A percentile compares a stretch with the other conserved stretches of the same genome.
Evolutionary conservation across 2,113 vertebrate species (phyloP).

Genomic region (Kryptolebias marmoratus): DNA sequence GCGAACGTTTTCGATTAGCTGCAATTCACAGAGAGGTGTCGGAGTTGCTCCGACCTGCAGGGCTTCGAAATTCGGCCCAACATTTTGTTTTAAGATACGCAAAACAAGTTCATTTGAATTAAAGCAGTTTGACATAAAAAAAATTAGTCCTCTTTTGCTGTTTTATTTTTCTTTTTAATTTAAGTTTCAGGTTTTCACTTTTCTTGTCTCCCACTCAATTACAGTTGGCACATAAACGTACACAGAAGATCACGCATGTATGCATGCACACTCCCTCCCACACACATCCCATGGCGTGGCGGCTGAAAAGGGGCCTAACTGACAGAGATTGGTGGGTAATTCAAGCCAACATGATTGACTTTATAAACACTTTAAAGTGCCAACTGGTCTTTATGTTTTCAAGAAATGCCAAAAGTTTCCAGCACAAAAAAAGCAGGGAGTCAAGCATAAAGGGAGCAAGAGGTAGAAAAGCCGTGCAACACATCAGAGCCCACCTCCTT

Average conservation of each 20-base stretch:
- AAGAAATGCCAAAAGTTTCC: slow-evolving; percentile 88
- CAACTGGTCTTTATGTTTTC: slow-evolving; percentile 95
- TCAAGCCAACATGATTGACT: slow-evolving; percentile 96
- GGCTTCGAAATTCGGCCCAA: slow-evolving; percentile 46
- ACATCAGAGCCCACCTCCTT: slow-evolving; percentile 62
- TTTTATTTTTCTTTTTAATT: slow-evolving; percentile 19
- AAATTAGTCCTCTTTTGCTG: slow-evolving; percentile 18
- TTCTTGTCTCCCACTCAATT: slow-evolving; percentile 25
- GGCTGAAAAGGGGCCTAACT: slow-evolving; percentile 87
- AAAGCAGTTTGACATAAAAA: slow-evolving; percentile 6
- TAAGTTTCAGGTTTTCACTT: slow-evolving; percentile 30
- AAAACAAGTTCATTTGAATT: slow-evolving; percentile 3
- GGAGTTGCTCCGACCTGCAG: slow-evolving; percentile 56
- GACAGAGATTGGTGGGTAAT: slow-evolving; percentile 91
- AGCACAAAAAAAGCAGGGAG: slow-evolving; percentile 85
- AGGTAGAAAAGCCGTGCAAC: slow-evolving; percentile 58
- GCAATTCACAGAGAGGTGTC: slow-evolving; percentile 60
- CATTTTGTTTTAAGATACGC: slow-evolving; percentile 12
- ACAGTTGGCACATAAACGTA: slow-evolving; percentile 46
- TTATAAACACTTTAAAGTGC: slow-evolving; percentile 91
- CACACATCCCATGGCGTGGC: slow-evolving; percentile 71
- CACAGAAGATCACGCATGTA: slow-evolving; percentile 22
- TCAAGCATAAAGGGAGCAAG: slow-evolving; percentile 78
- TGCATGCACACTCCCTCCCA: slow-evolving; percentile 40
- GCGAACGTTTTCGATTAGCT: slow-evolving; percentile 67